Percentiles rank a stretch among this genome's conserved stretches.
Evolutionary conservation across 2,888 invertebrate species (phyloP).

Genomic region (Ferrisia virgata): DNA sequence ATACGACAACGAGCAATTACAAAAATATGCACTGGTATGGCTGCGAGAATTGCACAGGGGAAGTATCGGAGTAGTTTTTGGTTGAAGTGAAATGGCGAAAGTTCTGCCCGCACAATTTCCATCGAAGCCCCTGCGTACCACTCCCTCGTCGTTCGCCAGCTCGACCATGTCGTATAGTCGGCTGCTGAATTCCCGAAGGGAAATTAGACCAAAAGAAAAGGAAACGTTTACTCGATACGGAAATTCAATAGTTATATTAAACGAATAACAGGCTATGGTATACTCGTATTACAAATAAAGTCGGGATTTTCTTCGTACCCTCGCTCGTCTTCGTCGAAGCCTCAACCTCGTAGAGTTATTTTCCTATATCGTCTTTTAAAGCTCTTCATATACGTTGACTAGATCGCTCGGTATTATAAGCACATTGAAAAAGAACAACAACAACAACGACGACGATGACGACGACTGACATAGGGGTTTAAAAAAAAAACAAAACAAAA

Average conservation of each 20-base stretch:
- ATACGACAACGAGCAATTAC: conserved; percentile 9
- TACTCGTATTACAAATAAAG: conserved; percentile 21
- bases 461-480: too few species aligned
- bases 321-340: not conserved
- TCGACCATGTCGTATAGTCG: not conserved
- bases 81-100: conserved; percentile 18
- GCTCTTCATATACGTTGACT: not conserved
- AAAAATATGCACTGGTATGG: not conserved
- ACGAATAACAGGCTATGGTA: conserved; percentile 1
- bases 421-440: not conserved
- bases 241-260: conserved; percentile 33
- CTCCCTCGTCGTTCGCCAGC: too few species aligned
- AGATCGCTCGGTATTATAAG: not conserved
- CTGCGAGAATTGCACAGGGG: too few species aligned
- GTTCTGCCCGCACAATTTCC: conserved; percentile 26
- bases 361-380: not conserved
- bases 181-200: conserved; percentile 26
- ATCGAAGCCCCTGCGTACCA: too few species aligned
- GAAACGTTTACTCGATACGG: conserved; percentile 36
- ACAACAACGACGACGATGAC: too few species aligned
- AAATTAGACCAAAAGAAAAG: conserved; percentile 39
- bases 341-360: not conserved
- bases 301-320: conserved; percentile 18
- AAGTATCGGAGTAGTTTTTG: not conserved
- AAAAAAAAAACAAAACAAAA: too few species aligned